A percentile compares a stretch with the other conserved stretches of the same genome.
Conservation (phyloP, 2,888 invertebrate species). For the Liposcelis brunnea region DNA sequence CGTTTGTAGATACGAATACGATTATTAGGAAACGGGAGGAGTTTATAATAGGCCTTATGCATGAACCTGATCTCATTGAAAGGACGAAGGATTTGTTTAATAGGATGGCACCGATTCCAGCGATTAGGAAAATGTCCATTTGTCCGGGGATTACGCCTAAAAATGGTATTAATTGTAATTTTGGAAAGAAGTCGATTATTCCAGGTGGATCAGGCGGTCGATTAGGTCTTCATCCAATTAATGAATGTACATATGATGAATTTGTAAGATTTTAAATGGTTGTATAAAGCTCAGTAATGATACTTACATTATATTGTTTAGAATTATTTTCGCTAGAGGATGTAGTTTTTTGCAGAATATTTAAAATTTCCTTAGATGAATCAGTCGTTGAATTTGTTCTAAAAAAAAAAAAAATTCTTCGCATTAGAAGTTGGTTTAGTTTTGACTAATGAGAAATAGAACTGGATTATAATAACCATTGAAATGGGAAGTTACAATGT, state of each 20-base stretch:
- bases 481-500: too few relatives aligned
- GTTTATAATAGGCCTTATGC: neutral
- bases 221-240: constrained; percentile 2
- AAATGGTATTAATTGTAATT: neutral
- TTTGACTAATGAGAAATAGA: too few relatives aligned
- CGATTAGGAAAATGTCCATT: neutral
- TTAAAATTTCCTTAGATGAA: too few relatives aligned
- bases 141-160: neutral
- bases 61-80: neutral
- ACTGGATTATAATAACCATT: too few relatives aligned
- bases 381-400: too few relatives aligned
- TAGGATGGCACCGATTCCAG: neutral
- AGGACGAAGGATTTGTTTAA: neutral
- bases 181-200: constrained; percentile 5
- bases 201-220: constrained; percentile 4
- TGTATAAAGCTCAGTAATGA: too few relatives aligned
- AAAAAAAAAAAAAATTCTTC: too few relatives aligned
- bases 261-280: neutral
- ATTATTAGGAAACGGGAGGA: neutral
- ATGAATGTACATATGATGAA: neutral
- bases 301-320: too few relatives aligned
- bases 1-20: neutral
- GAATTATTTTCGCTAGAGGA: too few relatives aligned
- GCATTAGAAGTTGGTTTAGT: too few relatives aligned
- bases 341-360: too few relatives aligned